Base-by-base conservation (phyloP, 1,140 invertebrate genomes). In the Scaptodrosophila lebanonensis region DNA sequence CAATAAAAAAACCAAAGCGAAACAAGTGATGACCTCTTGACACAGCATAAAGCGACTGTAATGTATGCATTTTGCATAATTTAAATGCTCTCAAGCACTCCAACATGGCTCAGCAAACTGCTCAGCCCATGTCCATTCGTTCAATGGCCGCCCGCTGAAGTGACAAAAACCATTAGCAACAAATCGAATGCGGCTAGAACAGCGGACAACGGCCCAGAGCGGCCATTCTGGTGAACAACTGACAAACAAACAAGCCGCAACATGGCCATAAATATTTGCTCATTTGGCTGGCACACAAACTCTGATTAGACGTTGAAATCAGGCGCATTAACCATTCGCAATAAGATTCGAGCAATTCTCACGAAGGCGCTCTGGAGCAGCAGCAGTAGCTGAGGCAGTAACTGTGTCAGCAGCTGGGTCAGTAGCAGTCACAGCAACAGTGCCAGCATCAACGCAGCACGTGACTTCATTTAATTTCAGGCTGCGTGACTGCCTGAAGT, bases 381-480 rank as follows among this genome's bases (percentile, higher is more conserved):
- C 3, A 25, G 3, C 22, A 25, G 22, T 8, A 25, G 22, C 22
- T 4, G 8, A 25, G 8, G 22, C 22, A 25, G 22, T 8, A 3
- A 8, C 3, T 3, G 22, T 8, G 22, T 25, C 22, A 25, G 8
- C 22, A 25, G n/a, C n/a, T n/a, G n/a, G n/a, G n/a, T n/a, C n/a
- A n/a, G n/a, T n/a, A n/a, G n/a, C n/a, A n/a, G n/a, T n/a, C n/a
- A 29, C 9, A 9, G 27, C 27, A 29, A 29, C 9, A 9, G 9
- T 29, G 27, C 5, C 27, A 9, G 9, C 27, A 9, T 29, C 27
- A 29, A 6, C 27, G 9, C n/a, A n/a, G 75, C 65, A 79, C 73
- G 73, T 82, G 73, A 79, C 65, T 62, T 79, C 49, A 61, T 79
- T 76, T 57, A 48, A 30, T 43, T 60, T 29, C 51, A 47, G 25